phyloP scores from a whole-genome alignment of 2,888 invertebrate species.

The Lysandra bellargus region DNA sequence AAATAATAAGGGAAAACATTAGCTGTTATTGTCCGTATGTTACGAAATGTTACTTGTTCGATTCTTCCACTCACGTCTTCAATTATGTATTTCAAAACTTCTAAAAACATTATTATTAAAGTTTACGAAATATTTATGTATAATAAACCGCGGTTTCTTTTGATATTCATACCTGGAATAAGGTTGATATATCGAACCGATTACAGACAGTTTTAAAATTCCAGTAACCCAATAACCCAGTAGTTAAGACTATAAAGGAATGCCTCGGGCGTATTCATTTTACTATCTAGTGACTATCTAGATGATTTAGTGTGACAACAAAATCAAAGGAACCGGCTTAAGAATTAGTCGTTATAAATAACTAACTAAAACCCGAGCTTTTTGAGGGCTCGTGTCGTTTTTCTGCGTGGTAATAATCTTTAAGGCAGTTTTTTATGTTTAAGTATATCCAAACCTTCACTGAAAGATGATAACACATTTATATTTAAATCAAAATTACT shows the following conservation, averaged over 20 bases:
- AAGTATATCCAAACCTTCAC: too few relatives aligned
- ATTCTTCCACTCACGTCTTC: too few relatives aligned
- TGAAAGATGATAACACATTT: too few relatives aligned
- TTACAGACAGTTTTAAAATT: slow-evolving; percentile 1
- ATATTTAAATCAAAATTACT: too few relatives aligned
- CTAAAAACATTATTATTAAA: background rate
- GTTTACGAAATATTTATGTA: background rate
- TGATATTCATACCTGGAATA: background rate
- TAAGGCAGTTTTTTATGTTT: too few relatives aligned
- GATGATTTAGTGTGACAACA: background rate
- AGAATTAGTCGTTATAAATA: too few relatives aligned
- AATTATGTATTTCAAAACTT: background rate
- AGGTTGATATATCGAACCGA: background rate
- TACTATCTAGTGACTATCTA: background rate
- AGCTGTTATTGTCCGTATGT: too few relatives aligned
- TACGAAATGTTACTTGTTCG: too few relatives aligned
- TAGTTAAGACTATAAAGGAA: background rate
- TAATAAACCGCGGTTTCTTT: background rate
- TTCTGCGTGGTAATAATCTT: too few relatives aligned
- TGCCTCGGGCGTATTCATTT: background rate
- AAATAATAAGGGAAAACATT: too few relatives aligned
- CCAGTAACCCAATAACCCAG: background rate
- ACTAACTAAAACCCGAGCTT: too few relatives aligned
- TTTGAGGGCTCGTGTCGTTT: too few relatives aligned
- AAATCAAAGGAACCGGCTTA: background rate